A percentile compares a stretch with the other conserved stretches of the same genome.
These are phyloP conservation scores for Spatulosminthurus flaviceps DNA, from an alignment of 2,888 invertebrate genomes.

Conservation along the genomic window DNA sequence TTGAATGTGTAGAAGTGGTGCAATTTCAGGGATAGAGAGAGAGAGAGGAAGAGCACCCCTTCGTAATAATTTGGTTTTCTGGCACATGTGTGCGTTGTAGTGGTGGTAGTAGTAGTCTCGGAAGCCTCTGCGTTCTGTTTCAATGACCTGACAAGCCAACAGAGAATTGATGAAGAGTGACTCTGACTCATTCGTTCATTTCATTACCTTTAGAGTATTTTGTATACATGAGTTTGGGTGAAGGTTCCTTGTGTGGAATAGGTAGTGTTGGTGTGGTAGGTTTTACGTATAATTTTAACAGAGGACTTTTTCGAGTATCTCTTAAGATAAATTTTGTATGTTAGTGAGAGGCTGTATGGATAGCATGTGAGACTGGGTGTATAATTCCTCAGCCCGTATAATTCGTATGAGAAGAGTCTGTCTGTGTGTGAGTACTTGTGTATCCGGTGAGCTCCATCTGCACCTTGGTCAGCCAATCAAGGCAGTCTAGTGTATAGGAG, in stretches of 20 bases:
- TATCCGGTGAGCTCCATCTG: conserved; percentile 59
- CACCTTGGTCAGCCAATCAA: conserved; percentile 60
- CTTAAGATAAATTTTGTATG: too few species aligned
- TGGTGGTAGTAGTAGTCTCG: neutral
- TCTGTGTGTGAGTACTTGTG: conserved; percentile 32
- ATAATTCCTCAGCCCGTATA: too few species aligned
- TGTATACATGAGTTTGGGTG: conserved; percentile 32
- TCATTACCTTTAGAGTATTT: conserved; percentile 45
- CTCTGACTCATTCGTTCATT: conserved; percentile 40
- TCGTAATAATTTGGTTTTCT: conserved; percentile 10
- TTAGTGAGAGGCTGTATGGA: too few species aligned
- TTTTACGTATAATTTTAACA: too few species aligned
- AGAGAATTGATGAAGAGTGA: conserved; percentile 49
- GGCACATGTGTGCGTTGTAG: neutral
- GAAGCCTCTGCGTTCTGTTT: conserved; percentile 10
- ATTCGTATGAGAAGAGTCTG: too few species aligned
- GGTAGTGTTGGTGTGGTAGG: neutral
- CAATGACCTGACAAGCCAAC: conserved; percentile 47
- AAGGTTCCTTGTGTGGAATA: neutral
- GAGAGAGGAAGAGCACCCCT: conserved; percentile 1
- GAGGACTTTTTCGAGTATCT: too few species aligned
- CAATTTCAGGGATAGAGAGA: neutral
- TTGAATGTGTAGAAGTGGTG: conserved; percentile 10
- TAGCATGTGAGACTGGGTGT: too few species aligned
- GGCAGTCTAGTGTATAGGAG: conserved; percentile 35